A percentile compares a stretch with the other conserved stretches of the same genome.
These are phyloP conservation scores for Peromyscus melanophrys DNA, from an alignment of 2,797 vertebrate species.

Conservation along the genomic window DNA sequence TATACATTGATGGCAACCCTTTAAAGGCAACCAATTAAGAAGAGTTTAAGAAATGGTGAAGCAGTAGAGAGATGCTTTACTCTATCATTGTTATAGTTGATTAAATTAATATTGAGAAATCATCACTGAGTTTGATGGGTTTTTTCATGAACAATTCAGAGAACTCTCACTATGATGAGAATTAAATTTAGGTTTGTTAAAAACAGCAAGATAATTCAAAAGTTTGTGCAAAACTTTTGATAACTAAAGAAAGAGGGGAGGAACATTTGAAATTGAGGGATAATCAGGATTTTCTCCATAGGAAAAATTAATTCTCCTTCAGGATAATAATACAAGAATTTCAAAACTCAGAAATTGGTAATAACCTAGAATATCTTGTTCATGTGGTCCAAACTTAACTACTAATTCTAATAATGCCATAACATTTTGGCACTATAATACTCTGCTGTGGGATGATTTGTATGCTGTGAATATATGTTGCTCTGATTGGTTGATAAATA, in stretches of 20 bases:
- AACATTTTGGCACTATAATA: conserved; percentile 33
- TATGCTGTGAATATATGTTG: too few species aligned
- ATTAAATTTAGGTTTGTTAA: not conserved
- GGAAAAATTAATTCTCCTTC: not conserved
- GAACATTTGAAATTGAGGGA: not conserved
- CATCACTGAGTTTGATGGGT: not conserved
- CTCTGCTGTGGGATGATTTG: too few species aligned
- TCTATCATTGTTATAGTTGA: not conserved
- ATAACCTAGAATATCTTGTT: conserved; percentile 11
- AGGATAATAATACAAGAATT: conserved; percentile 8
- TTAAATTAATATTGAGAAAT: not conserved
- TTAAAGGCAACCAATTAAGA: not conserved
- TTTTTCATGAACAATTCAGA: not conserved
- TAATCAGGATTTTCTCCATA: not conserved
- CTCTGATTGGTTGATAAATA: too few species aligned
- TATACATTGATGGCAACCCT: not conserved
- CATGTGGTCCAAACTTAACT: not conserved
- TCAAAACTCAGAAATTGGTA: not conserved
- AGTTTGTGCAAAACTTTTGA: not conserved
- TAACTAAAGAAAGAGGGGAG: not conserved
- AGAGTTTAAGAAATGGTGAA: not conserved
- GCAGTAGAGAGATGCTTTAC: not conserved
- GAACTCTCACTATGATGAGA: not conserved
- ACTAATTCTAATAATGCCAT: conserved; percentile 39
- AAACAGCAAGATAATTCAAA: conserved; percentile 13